Base-by-base conservation (phyloP, 2,113 vertebrate genomes). In the Psammodynastes pulverulentus region DNA sequence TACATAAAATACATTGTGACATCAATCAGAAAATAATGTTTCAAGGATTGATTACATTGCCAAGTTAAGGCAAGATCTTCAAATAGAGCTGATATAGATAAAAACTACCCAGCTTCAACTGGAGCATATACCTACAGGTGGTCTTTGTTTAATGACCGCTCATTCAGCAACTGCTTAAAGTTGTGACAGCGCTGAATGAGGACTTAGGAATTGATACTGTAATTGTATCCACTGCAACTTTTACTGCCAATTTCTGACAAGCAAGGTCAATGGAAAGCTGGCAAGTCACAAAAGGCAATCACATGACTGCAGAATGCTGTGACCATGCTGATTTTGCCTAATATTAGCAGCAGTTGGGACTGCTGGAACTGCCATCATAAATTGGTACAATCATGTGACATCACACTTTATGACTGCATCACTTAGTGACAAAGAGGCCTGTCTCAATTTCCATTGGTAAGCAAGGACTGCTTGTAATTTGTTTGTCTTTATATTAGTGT, bases 1-100 rank as follows among this genome's bases (percentile, higher is more conserved):
- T 0, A 92, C 93, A 92, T 53, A 93, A 95, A 86, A 48, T 95
- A 45, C 2, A 12, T 29, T 29, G 23, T 39, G 51, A 90, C 46
- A 67, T 86, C 49, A 92, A 45, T 39, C 90, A 23, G 48, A 46
- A 87, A 91, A n/a, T 46, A 24, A 79, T 21, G 34, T 43, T 79
- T 34, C 7, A 43, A 79, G 17, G 72, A 43, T 21, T 39, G 15
- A 39, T 79, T 39, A 79, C 34, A 19, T 19, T 23, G 72, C 34
- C 17, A 21, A 21, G 34, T 79, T 39, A 39, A 79, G n/a, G 15
- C 34, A 79, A 43, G 34, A 43, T 79, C 34, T 9, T 34, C 7
- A 43, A 79, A 79, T 9, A 79, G 72, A 9, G 7, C 39, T 43
- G 34, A 21, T 79, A 79, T 21, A 43, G 34, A 39, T 39, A 79